A percentile compares a stretch with the other conserved stretches of the same genome.
These are phyloP conservation scores for Apteryx mantelli DNA, from an alignment of 2,113 vertebrate species.

Conservation along the genomic window DNA sequence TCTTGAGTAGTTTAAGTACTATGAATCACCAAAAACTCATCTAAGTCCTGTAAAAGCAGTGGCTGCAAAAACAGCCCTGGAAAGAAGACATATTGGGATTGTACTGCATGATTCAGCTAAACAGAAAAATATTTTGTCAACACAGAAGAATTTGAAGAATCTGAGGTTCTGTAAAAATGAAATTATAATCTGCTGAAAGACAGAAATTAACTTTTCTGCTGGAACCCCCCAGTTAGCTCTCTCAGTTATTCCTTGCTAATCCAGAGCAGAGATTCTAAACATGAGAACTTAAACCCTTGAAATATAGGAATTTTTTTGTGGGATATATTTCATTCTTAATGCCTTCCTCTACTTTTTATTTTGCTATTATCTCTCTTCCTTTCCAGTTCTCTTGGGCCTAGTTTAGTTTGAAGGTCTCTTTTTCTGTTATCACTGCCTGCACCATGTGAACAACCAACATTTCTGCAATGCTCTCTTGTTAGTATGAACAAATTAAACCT, in stretches of 20 bases:
- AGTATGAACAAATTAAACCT: not conserved
- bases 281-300: not conserved
- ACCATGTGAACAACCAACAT: not conserved
- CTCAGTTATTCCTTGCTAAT: not conserved
- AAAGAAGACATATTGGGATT: slow-evolving; percentile 71
- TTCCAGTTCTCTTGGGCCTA: not conserved
- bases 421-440: not conserved
- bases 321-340: not conserved
- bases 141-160: slow-evolving; percentile 65
- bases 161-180: slow-evolving; percentile 63
- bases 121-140: slow-evolving; percentile 75
- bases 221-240: not conserved
- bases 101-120: slow-evolving; percentile 77
- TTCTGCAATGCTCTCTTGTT: not conserved
- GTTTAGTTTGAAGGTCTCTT: not conserved
- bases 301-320: not conserved
- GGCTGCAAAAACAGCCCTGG: slow-evolving; percentile 74
- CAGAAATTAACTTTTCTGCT: slow-evolving; percentile 35
- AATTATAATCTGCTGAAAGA: slow-evolving; percentile 40
- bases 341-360: not conserved
- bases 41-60: slow-evolving; percentile 77
- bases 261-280: not conserved
- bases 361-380: not conserved
- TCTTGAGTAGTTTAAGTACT: slow-evolving; percentile 79
- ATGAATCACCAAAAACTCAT: slow-evolving; percentile 84